These are phyloP conservation scores for Tridacna gigas DNA, from an alignment of 2,888 invertebrate species.

Conservation along the genomic window DNA sequence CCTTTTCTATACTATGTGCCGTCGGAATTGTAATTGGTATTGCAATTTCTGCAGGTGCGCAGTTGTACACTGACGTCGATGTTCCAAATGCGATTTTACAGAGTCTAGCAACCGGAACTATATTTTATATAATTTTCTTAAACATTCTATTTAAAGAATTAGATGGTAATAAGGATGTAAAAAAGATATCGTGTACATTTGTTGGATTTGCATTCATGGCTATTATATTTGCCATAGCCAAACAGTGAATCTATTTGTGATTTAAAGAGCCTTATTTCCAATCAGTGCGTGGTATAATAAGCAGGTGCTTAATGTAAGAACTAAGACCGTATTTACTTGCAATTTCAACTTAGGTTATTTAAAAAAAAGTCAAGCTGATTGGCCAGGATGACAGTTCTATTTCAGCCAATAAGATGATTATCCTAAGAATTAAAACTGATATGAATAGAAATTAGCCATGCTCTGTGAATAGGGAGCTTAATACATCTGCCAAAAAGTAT, in stretches of 20 bases:
- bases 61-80: conserved; percentile 76
- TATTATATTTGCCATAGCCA: conserved; percentile 74
- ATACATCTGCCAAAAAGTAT: too few relatives aligned
- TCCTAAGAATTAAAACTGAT: too few relatives aligned
- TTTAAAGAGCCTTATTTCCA: background rate
- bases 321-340: too few relatives aligned
- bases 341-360: too few relatives aligned
- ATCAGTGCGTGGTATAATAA: too few relatives aligned
- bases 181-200: conserved; percentile 78
- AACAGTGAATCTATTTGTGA: conserved; percentile 40
- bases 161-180: conserved; percentile 77
- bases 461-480: too few relatives aligned
- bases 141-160: conserved; percentile 80
- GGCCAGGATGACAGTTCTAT: too few relatives aligned
- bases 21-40: conserved; percentile 78
- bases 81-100: conserved; percentile 80
- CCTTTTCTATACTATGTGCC: conserved; percentile 77
- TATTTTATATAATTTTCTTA: conserved; percentile 80
- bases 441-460: too few relatives aligned
- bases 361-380: too few relatives aligned
- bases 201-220: conserved; percentile 81
- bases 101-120: conserved; percentile 79
- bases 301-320: too few relatives aligned
- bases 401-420: too few relatives aligned
- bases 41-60: conserved; percentile 78